phyloP scores from a whole-genome alignment of 2,888 invertebrate species.

The Tanytarsus gracilentus region DNA sequence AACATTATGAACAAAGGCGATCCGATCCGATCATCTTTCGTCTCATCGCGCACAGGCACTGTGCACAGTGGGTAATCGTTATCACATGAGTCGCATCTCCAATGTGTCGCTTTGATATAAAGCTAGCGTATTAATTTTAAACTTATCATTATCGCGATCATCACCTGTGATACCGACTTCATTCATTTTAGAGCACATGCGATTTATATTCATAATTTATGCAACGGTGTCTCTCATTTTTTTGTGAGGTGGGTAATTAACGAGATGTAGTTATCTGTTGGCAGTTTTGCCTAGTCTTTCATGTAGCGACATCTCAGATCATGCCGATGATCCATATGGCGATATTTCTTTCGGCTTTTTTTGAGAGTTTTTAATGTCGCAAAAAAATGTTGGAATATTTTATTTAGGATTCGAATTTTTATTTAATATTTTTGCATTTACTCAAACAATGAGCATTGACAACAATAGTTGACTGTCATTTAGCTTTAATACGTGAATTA shows the following conservation, averaged over 20 bases:
- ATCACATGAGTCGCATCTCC: slow-evolving; percentile 21
- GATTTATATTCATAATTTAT: slow-evolving; percentile 23
- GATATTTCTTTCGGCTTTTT: neutral
- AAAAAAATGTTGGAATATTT: neutral
- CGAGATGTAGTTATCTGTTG: neutral
- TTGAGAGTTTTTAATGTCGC: neutral
- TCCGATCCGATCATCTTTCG: neutral
- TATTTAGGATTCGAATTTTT: neutral
- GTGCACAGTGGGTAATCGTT: slow-evolving; percentile 8
- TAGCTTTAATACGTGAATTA: no score
- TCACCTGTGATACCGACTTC: neutral
- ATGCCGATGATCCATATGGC: no score
- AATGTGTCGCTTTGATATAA: slow-evolving; percentile 15
- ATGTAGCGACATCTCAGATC: no score
- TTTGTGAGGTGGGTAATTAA: slow-evolving; percentile 6
- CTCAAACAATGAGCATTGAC: no score
- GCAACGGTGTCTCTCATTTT: neutral
- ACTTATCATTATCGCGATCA: slow-evolving; percentile 27
- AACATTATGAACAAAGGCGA: neutral
- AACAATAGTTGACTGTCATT: no score
- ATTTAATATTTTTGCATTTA: no score
- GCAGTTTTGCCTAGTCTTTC: no score
- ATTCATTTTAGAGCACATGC: neutral
- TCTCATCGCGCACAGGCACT: neutral
- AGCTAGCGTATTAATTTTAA: slow-evolving; percentile 13